Evolutionary conservation across 2,888 invertebrate species (phyloP).

Genomic region (Lepeophtheirus nordmannii): DNA sequence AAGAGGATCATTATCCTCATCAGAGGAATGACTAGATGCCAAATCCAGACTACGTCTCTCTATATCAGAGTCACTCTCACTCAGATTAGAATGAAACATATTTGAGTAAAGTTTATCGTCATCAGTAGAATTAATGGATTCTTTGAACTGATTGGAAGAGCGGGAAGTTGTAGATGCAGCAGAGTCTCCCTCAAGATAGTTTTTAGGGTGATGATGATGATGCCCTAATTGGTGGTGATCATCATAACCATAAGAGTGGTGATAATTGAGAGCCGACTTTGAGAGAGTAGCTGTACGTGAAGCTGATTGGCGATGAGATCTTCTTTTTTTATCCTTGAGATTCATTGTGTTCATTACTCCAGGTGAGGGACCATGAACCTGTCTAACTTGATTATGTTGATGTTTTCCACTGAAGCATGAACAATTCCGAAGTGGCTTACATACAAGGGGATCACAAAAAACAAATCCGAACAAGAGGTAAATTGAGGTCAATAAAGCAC

Average conservation of each 20-base stretch:
- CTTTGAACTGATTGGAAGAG: constrained; percentile 61
- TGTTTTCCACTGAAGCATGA: neutral
- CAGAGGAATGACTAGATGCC: constrained; percentile 87
- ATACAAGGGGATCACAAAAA: constrained; percentile 13
- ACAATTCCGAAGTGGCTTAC: constrained; percentile 16
- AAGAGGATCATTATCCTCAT: constrained; percentile 47
- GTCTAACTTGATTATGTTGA: neutral
- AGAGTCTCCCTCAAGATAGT: constrained; percentile 14
- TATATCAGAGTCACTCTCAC: constrained; percentile 27
- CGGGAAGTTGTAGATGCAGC: constrained; percentile 75
- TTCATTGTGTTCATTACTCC: neutral
- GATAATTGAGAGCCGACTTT: constrained; percentile 10
- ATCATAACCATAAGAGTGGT: neutral
- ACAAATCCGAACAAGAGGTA: constrained; percentile 15
- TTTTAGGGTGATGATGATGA: neutral
- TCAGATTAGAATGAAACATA: constrained; percentile 28
- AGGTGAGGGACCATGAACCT: neutral
- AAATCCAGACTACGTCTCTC: constrained; percentile 64
- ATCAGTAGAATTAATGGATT: constrained; percentile 30
- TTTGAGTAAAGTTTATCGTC: constrained; percentile 69
- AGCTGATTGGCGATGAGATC: neutral
- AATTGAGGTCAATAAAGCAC: constrained; percentile 16
- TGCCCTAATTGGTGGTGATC: too few species aligned
- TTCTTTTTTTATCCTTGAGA: neutral
- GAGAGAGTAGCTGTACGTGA: constrained; percentile 4